Percentiles rank a stretch among this genome's conserved stretches.
Conservation (phyloP, 2,888 invertebrate genomes). For the Chymomyza fuscimana region DNA sequence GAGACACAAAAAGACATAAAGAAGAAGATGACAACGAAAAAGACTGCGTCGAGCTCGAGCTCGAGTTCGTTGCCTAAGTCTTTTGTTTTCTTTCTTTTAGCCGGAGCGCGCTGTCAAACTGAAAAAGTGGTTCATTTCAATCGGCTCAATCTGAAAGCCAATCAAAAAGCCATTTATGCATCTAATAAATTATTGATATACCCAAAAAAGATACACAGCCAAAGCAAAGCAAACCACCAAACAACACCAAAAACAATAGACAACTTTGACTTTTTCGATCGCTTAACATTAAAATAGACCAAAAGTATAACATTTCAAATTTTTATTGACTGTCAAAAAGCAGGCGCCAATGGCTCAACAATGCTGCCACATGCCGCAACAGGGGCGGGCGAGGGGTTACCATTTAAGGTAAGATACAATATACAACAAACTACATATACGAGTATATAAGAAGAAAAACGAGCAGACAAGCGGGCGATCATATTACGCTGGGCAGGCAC, state of each 20-base stretch:
- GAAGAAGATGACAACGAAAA: constrained; percentile 16
- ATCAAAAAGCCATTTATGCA: constrained; percentile 72
- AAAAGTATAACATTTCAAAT: constrained; percentile 75
- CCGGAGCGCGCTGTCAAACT: constrained; percentile 55
- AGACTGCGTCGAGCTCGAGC: not conserved
- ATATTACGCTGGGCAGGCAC: constrained; percentile 52
- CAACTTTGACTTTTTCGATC: constrained; percentile 48
- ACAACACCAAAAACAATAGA: constrained; percentile 25
- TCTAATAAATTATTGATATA: constrained; percentile 27
- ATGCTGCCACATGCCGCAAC: not conserved
- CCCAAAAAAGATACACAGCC: constrained; percentile 7
- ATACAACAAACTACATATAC: not conserved
- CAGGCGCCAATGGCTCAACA: constrained; percentile 49
- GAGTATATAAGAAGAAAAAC: too few species aligned
- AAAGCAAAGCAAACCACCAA: constrained; percentile 26
- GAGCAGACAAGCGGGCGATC: constrained; percentile 43
- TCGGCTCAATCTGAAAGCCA: constrained; percentile 56
- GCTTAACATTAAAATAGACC: constrained; percentile 42
- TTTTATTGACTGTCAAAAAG: constrained; percentile 75
- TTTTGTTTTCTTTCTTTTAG: constrained; percentile 46
- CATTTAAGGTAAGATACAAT: not conserved
- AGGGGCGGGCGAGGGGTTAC: not conserved
- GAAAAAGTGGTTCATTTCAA: constrained; percentile 70
- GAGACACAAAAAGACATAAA: constrained; percentile 13
- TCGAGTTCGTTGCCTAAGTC: constrained; percentile 63